phyloP scores from a whole-genome alignment of 2,797 vertebrate species.

The Rhynchotus rufescens region DNA sequence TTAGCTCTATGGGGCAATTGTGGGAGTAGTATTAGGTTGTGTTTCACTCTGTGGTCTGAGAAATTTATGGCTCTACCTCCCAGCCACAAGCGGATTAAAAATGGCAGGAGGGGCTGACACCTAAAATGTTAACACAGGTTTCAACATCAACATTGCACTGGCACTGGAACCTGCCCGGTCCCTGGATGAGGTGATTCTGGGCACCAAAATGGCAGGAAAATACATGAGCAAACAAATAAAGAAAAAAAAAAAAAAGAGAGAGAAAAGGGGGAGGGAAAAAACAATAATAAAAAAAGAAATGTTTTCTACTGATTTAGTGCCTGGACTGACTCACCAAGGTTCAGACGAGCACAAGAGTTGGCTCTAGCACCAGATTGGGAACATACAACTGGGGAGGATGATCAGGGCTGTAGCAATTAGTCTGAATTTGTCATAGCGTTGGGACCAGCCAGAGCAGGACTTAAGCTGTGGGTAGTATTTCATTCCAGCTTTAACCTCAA shows the following conservation, averaged over 20 bases:
- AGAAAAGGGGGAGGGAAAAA: no score
- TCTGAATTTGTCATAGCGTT: background rate
- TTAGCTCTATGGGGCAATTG: background rate
- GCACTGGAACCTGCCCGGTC: background rate
- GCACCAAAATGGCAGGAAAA: background rate
- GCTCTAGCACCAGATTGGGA: background rate
- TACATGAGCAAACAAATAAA: background rate
- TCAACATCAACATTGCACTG: background rate
- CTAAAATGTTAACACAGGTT: background rate
- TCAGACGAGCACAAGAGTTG: background rate
- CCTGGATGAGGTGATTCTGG: slow-evolving; percentile 6
- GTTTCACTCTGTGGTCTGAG: background rate
- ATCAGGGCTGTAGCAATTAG: background rate
- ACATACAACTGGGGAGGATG: background rate
- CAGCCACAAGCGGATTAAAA: background rate
- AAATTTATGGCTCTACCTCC: background rate
- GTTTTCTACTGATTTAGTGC: background rate
- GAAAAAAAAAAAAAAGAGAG: background rate
- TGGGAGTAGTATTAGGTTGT: background rate
- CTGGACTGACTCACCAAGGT: background rate
- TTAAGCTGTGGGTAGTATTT: background rate
- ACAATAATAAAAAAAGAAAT: background rate
- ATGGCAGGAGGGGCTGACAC: background rate
- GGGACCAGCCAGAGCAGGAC: background rate
- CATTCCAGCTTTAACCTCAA: background rate